Conservation (phyloP, 2,888 invertebrate species). For the Leucozona laternaria region DNA sequence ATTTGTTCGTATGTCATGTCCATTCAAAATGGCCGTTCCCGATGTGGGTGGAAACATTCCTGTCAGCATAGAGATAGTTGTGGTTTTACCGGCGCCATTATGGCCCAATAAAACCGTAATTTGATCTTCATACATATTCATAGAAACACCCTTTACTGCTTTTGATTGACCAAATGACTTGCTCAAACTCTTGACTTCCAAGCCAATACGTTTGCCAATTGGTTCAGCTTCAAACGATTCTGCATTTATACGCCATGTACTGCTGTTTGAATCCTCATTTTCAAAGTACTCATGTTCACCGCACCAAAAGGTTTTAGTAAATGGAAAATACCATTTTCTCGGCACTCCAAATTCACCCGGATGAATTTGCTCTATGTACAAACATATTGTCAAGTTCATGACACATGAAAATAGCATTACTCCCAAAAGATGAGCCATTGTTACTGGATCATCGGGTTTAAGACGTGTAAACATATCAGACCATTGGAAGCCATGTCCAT, state of each 20-base stretch:
- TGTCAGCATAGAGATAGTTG: slow-evolving; percentile 95
- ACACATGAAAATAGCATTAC: slow-evolving; percentile 78
- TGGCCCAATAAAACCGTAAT: slow-evolving; percentile 88
- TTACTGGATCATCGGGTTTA: slow-evolving; percentile 85
- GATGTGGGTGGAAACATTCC: slow-evolving; percentile 88
- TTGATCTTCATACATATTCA: slow-evolving; percentile 79
- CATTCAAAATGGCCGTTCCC: slow-evolving; percentile 89
- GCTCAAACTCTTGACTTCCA: slow-evolving; percentile 85
- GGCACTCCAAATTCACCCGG: slow-evolving; percentile 93
- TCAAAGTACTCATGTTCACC: slow-evolving; percentile 85
- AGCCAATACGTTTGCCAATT: slow-evolving; percentile 82
- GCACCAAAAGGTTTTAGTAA: slow-evolving; percentile 87
- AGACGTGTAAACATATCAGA: slow-evolving; percentile 86
- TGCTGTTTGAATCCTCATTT: slow-evolving; percentile 84
- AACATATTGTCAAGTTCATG: slow-evolving; percentile 89
- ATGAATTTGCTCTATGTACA: slow-evolving; percentile 92
- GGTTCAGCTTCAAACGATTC: slow-evolving; percentile 84
- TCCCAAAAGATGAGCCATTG: slow-evolving; percentile 85
- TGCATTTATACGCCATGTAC: slow-evolving; percentile 82
- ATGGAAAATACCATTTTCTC: slow-evolving; percentile 90
- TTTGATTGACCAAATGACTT: slow-evolving; percentile 85
- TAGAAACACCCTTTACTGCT: slow-evolving; percentile 85
- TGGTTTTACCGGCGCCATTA: slow-evolving; percentile 94
- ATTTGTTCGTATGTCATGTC: slow-evolving; percentile 87
- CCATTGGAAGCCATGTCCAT: slow-evolving; percentile 85